Evolutionary conservation across 2,113 vertebrate genomes (phyloP), one percentile per base, ranked within the genome.

Genomic region (Anas platyrhynchos): DNA sequence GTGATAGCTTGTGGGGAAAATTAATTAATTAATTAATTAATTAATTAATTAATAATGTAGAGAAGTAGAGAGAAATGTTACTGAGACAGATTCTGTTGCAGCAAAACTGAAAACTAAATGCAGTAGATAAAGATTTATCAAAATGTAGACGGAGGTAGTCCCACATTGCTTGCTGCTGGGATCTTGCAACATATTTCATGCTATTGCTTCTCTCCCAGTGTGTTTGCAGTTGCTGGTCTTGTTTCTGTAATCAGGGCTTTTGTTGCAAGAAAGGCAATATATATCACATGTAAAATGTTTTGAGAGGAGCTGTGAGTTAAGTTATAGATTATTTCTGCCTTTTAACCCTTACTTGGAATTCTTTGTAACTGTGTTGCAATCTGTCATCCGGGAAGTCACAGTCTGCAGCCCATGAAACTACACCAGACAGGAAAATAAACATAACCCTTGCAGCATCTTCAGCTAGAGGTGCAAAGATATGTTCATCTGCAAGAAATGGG

Each of bases 31-130:
- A 46, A 46, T 9, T 13, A 52, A 26, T 26, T 34, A 34, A 34
- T 34, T 34, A 34, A 34, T 34, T 34, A 46, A 46, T 15, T 13
- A 43, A 44, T 38, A 38, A 41, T 13, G 48, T 50, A 50, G 12
- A 50, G 46, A 50, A 50, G 48, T 61, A 56, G 61, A 6, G 5
- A 89, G 63, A 72, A 44, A 50, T 61, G 62, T 78, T 89, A 86
- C 18, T 44, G 59, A 90, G 76, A 93, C 34, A 78, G 17, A 48
- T 77, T 89, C n/a, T 88, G 21, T 34, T 72, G 84, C 4, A 92
- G 88, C n/a, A 79, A 34, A 89, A 82, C 34, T 76, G 61, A 94
- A 96, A 88, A 63, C 43, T 67, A 92, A 96, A 89, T 83, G 92
- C 3, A 34, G 68, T 14, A 88, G 55, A 83, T 43, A 41, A 62